Evolutionary conservation across 2,113 vertebrate genomes (phyloP).

Genomic region (Brachyhypopomus gauderio): DNA sequence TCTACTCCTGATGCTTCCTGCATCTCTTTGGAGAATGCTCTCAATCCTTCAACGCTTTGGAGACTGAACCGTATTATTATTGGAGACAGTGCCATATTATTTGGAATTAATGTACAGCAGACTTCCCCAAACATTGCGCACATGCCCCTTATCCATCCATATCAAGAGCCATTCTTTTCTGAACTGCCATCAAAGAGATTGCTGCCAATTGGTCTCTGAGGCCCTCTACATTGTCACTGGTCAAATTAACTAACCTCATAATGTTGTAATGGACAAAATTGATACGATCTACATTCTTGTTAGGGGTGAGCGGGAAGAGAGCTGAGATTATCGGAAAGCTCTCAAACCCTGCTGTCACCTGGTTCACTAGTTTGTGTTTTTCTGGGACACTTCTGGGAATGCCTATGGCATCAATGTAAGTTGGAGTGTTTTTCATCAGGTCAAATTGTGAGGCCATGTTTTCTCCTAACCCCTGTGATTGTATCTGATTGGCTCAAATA

Average conservation of each 20-base stretch:
- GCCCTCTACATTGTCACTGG: not conserved
- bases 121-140: conserved; percentile 10
- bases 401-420: not conserved
- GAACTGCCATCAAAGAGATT: not conserved
- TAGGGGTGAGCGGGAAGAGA: not conserved
- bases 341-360: not conserved
- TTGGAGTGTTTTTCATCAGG: not conserved
- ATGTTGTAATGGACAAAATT: conserved; percentile 10
- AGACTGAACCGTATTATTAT: not conserved
- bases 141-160: not conserved
- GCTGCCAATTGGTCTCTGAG: not conserved
- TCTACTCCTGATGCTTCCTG: no score
- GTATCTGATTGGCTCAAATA: not conserved
- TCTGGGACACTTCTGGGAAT: not conserved
- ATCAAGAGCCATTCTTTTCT: not conserved
- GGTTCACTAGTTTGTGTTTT: not conserved
- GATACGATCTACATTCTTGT: not conserved
- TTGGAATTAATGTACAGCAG: conserved; percentile 30
- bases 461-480: not conserved
- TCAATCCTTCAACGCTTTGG: not conserved
- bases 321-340: not conserved
- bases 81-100: conserved; percentile 21
- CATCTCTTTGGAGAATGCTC: no score
- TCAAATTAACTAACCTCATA: not conserved
- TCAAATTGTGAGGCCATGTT: not conserved